Percentiles rank a stretch among this genome's conserved stretches.
These are phyloP conservation scores for Mormyrops boulengeri DNA, from an alignment of 2,797 vertebrate species.

Conservation along the genomic window DNA sequence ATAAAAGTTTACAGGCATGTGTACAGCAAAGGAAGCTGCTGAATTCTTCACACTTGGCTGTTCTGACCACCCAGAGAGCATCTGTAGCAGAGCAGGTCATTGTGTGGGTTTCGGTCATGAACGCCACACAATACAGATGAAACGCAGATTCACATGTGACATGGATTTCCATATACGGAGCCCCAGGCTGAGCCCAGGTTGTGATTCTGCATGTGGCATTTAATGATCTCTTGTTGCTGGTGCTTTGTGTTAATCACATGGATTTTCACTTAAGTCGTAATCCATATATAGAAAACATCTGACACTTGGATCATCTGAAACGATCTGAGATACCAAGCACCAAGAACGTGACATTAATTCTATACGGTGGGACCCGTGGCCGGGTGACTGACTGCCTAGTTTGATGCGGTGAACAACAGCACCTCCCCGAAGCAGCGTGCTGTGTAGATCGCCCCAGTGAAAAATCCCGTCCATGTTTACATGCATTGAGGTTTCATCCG, in stretches of 20 bases:
- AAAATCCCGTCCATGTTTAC: constrained; percentile 24
- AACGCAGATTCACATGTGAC: background rate
- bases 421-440: constrained; percentile 19
- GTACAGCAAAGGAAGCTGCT: background rate
- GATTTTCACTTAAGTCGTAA: background rate
- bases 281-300: background rate
- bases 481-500: background rate
- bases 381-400: constrained; percentile 28
- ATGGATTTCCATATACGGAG: background rate
- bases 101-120: background rate
- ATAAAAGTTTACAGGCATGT: background rate
- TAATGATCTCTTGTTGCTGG: background rate
- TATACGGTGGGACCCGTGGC: background rate
- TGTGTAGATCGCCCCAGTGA: constrained; percentile 24
- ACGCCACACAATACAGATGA: background rate
- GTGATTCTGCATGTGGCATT: background rate
- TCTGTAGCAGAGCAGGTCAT: background rate
- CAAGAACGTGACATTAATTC: background rate
- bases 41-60: background rate
- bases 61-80: background rate
- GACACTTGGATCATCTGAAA: background rate
- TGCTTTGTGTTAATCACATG: background rate
- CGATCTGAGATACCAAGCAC: too few species aligned
- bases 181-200: background rate
- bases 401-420: constrained; percentile 19